Conservation (phyloP, 2,888 invertebrate species). For the Polia nebulosa region DNA sequence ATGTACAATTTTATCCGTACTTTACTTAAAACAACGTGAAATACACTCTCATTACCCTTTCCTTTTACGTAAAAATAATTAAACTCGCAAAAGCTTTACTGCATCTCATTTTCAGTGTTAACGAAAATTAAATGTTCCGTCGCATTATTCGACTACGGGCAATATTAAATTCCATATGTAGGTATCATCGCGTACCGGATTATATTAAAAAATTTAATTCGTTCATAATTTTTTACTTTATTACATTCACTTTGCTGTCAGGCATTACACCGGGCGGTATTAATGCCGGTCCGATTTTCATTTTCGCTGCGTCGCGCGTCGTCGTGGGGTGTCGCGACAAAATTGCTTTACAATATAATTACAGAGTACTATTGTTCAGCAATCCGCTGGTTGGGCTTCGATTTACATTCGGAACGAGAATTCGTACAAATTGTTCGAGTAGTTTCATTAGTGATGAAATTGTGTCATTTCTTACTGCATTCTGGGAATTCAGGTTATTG, state of each 20-base stretch:
- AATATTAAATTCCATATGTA: conserved; percentile 63
- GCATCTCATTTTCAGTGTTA: conserved; percentile 50
- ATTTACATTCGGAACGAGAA: conserved; percentile 85
- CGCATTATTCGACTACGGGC: conserved; percentile 44
- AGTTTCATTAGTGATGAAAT: conserved; percentile 66
- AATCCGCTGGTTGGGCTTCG: conserved; percentile 77
- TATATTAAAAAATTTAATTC: conserved; percentile 74
- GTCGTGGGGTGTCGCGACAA: conserved; percentile 71
- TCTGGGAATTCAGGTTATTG: neutral
- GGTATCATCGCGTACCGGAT: conserved; percentile 59
- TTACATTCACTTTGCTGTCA: conserved; percentile 72
- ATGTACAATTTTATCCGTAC: conserved; percentile 18
- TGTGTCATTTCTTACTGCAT: conserved; percentile 30
- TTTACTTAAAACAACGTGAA: conserved; percentile 27
- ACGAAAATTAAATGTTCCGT: conserved; percentile 47
- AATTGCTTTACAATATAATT: conserved; percentile 90
- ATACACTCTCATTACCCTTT: conserved; percentile 38
- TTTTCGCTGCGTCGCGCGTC: conserved; percentile 72
- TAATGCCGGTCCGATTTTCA: conserved; percentile 80
- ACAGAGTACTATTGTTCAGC: conserved; percentile 81
- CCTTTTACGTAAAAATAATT: conserved; percentile 54
- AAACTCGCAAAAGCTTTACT: conserved; percentile 40
- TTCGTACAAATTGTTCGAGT: conserved; percentile 65
- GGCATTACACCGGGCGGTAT: conserved; percentile 74
- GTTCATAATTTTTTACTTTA: conserved; percentile 79